These are phyloP conservation scores for Tonatia bakeri DNA, from an alignment of 2,113 vertebrate genomes.

Conservation along the genomic window DNA sequence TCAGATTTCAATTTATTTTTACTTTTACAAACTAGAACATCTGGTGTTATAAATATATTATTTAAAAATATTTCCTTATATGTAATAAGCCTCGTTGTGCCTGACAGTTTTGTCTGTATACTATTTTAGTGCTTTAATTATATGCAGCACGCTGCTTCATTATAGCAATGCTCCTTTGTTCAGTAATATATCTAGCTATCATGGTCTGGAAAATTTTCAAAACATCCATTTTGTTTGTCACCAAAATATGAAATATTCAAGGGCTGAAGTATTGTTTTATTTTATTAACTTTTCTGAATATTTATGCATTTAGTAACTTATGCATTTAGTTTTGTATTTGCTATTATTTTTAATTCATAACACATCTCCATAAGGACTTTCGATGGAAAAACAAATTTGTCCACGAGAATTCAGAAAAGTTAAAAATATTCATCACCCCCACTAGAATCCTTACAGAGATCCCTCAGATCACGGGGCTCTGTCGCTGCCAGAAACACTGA, in stretches of 20 bases:
- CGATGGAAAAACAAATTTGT: slow-evolving; percentile 1
- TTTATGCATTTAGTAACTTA: slow-evolving; percentile 14
- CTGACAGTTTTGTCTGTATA: neutral
- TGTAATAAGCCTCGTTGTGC: neutral
- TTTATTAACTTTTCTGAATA: slow-evolving; percentile 33
- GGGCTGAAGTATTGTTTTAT: slow-evolving; percentile 6
- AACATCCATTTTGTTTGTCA: neutral
- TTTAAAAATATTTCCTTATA: neutral
- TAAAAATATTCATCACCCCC: neutral
- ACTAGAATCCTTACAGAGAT: neutral
- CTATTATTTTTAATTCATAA: slow-evolving; percentile 4
- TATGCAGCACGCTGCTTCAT: slow-evolving; percentile 26
- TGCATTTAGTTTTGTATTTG: neutral
- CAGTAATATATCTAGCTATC: neutral
- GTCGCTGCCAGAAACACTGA: neutral
- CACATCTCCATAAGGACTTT: slow-evolving; percentile 8
- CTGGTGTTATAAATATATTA: slow-evolving; percentile 34
- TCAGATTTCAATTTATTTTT: slow-evolving; percentile 51
- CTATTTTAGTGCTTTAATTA: slow-evolving; percentile 53
- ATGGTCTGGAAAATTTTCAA: slow-evolving; percentile 39
- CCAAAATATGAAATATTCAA: slow-evolving; percentile 9
- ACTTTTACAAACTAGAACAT: neutral
- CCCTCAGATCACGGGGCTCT: neutral
- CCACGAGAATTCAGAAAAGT: neutral
- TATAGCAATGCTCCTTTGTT: slow-evolving; percentile 20